Evolutionary conservation across 2,797 vertebrate species (phyloP), one percentile per base, ranked within the genome.

Genomic region (Morelia viridis): DNA sequence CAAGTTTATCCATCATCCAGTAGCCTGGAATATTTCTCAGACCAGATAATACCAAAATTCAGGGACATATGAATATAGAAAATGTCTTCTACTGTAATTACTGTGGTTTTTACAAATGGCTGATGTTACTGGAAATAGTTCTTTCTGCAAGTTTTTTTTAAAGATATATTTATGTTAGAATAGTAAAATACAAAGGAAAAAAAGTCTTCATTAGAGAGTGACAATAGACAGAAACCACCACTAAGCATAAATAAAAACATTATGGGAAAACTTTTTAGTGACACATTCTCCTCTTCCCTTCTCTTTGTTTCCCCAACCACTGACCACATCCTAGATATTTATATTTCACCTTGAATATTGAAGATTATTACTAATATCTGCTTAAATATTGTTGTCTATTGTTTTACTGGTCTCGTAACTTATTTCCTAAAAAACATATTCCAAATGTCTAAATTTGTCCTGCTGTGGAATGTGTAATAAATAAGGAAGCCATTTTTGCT

Each of bases 101-200:
- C 92, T 61, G 80, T 28, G 50, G 19, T 22, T 19, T 41, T 94
- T 93, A 60, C 93, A 96, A 80, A 0, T 60, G 83, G 0, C 31
- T 87, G 90, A 64, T 93, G 88, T 94, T 28, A 1, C 88, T 85
- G 76, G 95, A 96, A 97, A 91, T 41, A 84, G 60, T 80, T 93
- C 94, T 91, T 95, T 92, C 87, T 97, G 93, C 94, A 95, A 94
- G 91, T 50, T 50, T 50, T 50, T 50, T 50, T 50, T 50, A 50
- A 50, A 50, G 50, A 50, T 50, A 50, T 50, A 50, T 50, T 50
- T 50, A 50, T 50, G 5, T 50, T 50, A 50, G 50, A 50, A 50
- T 50, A 50, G 50, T 50, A 50, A 50, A 50, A 50, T 50, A 50
- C 50, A 50, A 50, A 50, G 50, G 50, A 50, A 8, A 50, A 50